Base-by-base conservation (phyloP, 2,888 invertebrate genomes). In the Cylloceria caligata region DNA sequence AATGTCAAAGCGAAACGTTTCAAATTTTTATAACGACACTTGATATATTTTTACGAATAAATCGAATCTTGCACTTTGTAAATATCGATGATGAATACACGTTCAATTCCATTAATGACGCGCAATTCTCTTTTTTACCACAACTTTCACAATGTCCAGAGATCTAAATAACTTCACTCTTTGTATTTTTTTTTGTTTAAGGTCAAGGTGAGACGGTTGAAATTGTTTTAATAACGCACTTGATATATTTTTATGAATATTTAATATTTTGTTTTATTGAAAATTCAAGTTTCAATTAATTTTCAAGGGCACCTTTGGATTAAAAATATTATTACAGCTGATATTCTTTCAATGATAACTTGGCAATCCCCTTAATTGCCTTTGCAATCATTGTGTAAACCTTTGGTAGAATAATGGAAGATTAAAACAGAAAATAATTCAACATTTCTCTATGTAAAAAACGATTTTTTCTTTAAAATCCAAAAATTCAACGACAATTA, bases 41-140 rank as follows among this genome's bases (percentile, higher is more conserved):
- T 13, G 39, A 0, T 3, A 1, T 13, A 2, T 39, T 39, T 39
- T 11, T 39, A 39, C n/a, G n/a, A n/a, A n/a, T n/a, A n/a, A n/a
- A n/a, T n/a, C n/a, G n/a, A n/a, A n/a, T n/a, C n/a, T n/a, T n/a
- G n/a, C n/a, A n/a, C n/a, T n/a, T n/a, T n/a, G n/a, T n/a, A n/a
- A n/a, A n/a, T n/a, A n/a, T n/a, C n/a, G n/a, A n/a, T n/a, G n/a
- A n/a, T n/a, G n/a, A n/a, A n/a, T n/a, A n/a, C n/a, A n/a, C n/a
- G n/a, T n/a, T n/a, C n/a, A 49, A 49, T 7, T n/a, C 30, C n/a
- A n/a, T 67, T 11, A 47, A 27, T 36, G 65, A 67, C 11, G 27
- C 24, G 47, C 65, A 19, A 60, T 11, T 67, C 21, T 34, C 62
- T 55, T 11, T 7, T n/a, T 9, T n/a, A n/a, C n/a, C 13, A 27